These are phyloP conservation scores for Lycaena phlaeas DNA, from an alignment of 2,888 invertebrate genomes.

Conservation along the genomic window DNA sequence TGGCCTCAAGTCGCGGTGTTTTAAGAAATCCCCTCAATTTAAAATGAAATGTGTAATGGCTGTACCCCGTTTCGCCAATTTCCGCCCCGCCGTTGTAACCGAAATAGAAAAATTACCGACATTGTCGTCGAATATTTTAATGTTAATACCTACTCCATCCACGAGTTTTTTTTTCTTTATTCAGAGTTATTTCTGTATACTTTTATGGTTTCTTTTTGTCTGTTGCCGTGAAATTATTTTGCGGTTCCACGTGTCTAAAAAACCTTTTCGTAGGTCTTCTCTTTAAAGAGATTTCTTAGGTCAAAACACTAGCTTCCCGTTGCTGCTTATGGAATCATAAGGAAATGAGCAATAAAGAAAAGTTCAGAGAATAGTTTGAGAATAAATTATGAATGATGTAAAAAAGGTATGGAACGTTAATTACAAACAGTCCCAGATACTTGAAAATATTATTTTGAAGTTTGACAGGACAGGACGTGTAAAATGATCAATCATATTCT, in stretches of 20 bases:
- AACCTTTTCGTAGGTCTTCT: no score
- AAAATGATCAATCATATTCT: slow-evolving; percentile 4
- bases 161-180: neutral
- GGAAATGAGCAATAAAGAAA: no score
- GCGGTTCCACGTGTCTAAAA: no score
- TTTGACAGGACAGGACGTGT: neutral
- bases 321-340: no score
- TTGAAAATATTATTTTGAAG: slow-evolving; percentile 1
- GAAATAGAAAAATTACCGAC: slow-evolving; percentile 50
- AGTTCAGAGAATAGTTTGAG: no score
- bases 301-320: no score
- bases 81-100: slow-evolving; percentile 56
- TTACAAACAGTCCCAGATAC: neutral
- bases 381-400: no score
- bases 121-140: slow-evolving; percentile 32
- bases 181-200: no score
- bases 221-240: no score
- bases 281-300: no score
- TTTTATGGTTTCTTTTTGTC: no score
- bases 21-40: slow-evolving; percentile 71
- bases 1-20: slow-evolving; percentile 43
- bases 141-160: neutral
- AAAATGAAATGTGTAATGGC: slow-evolving; percentile 67
- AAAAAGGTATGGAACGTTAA: no score
- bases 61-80: slow-evolving; percentile 61